Conservation (phyloP, 2,888 invertebrate species). For the Oscheius myriophilus region DNA sequence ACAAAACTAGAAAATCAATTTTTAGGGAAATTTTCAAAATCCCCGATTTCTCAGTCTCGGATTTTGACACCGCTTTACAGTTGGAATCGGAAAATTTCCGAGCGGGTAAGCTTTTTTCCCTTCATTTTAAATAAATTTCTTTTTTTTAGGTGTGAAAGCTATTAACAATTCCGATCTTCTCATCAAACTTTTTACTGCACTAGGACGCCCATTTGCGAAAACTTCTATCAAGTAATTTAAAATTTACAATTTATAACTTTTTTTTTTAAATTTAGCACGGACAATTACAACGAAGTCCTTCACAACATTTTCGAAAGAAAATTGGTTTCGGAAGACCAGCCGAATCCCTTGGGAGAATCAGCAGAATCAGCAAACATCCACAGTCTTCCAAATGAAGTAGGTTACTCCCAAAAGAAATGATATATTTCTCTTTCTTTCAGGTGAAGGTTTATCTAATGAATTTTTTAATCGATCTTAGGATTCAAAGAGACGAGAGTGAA, state of each 20-base stretch:
- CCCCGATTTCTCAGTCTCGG: conserved; percentile 3
- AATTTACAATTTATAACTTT: too few species aligned
- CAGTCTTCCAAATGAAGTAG: conserved; percentile 7
- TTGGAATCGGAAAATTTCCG: conserved; percentile 1
- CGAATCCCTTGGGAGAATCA: not conserved
- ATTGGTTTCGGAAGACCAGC: not conserved
- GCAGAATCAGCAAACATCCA: conserved; percentile 5
- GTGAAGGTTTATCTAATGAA: conserved; percentile 4
- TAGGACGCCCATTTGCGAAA: not conserved
- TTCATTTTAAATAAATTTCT: not conserved
- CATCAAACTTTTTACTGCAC: not conserved
- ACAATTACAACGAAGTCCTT: conserved; percentile 1
- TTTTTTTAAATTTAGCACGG: too few species aligned
- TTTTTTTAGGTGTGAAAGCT: not conserved
- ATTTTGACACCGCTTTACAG: conserved; percentile 16
- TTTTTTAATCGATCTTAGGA: conserved; percentile 18
- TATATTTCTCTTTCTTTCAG: conserved; percentile 4
- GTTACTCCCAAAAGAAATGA: not conserved
- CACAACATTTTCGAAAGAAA: conserved; percentile 5
- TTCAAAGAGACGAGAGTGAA: conserved; percentile 11
- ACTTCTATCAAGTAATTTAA: not conserved
- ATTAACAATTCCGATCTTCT: conserved; percentile 1
- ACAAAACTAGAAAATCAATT: not conserved
- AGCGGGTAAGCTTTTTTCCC: conserved; percentile 7
- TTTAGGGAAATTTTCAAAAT: conserved; percentile 15